Percentiles rank a stretch among this genome's conserved stretches.
Conservation (phyloP, 2,113 vertebrate species). For the Stomatorhinus ivindoensis region DNA sequence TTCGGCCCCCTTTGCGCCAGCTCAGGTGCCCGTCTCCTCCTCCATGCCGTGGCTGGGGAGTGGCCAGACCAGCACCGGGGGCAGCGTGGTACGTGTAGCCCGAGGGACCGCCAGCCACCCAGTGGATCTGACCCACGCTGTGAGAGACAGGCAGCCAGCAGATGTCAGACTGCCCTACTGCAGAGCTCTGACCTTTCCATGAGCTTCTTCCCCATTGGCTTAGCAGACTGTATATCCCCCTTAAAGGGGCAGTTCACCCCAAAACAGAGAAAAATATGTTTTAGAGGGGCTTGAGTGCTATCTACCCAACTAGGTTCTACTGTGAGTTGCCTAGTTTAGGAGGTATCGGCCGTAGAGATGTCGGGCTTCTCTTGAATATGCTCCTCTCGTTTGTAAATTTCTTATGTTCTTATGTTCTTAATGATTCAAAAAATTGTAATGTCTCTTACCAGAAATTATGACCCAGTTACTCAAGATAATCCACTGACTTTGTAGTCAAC, state of each 20-base stretch:
- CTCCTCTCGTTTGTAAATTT: too few relatives aligned
- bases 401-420: too few relatives aligned
- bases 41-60: conserved; percentile 95
- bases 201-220: not conserved
- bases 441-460: not conserved
- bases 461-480: not conserved
- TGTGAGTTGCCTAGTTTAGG: not conserved
- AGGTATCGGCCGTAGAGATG: not conserved
- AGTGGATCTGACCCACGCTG: not conserved
- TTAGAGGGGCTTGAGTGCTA: not conserved
- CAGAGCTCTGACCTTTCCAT: not conserved
- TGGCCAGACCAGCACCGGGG: conserved; percentile 91
- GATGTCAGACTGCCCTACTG: not conserved
- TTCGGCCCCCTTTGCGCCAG: conserved; percentile 61
- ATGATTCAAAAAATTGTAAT: not conserved
- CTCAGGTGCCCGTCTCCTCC: conserved; percentile 71
- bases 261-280: not conserved
- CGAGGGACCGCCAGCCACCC: too few relatives aligned
- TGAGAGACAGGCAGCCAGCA: not conserved
- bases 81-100: conserved; percentile 77
- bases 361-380: not conserved
- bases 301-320: not conserved
- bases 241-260: not conserved
- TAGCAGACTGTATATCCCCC: not conserved
- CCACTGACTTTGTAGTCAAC: not conserved